A percentile compares a stretch with the other conserved stretches of the same genome.
Conservation (phyloP, 2,888 invertebrate genomes). For the Pristionchus entomophagus region DNA sequence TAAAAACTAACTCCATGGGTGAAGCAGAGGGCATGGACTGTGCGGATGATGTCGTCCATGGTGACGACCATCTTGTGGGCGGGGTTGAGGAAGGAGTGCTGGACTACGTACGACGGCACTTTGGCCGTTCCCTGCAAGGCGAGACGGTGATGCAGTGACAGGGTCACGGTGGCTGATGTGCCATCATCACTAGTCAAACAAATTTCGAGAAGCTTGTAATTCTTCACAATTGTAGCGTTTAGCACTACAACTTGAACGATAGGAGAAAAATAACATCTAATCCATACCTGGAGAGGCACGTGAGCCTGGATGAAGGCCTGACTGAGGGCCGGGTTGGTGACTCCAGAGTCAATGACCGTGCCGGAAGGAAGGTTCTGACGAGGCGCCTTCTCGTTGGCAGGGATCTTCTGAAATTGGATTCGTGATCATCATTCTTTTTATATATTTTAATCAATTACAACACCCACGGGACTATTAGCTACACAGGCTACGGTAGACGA, state of each 20-base stretch:
- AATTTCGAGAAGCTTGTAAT: too few species aligned
- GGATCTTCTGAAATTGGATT: conserved; percentile 28
- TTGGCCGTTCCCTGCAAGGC: conserved; percentile 45
- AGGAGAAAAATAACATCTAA: background rate
- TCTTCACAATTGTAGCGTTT: background rate
- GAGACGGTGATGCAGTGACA: too few species aligned
- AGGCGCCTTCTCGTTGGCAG: background rate
- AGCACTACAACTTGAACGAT: background rate
- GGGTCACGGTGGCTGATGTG: too few species aligned
- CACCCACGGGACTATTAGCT: too few species aligned
- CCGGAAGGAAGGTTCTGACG: conserved; percentile 22
- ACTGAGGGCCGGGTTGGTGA: conserved; percentile 21
- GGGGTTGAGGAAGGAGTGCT: background rate
- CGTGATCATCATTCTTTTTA: background rate
- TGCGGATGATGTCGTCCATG: background rate
- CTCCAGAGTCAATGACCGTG: background rate
- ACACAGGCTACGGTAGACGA: too few species aligned
- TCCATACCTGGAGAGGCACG: conserved; percentile 38
- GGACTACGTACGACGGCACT: background rate
- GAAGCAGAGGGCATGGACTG: background rate
- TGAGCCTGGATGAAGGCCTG: conserved; percentile 27
- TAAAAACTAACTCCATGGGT: conserved; percentile 32
- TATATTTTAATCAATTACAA: background rate
- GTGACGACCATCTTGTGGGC: background rate
- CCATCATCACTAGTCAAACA: too few species aligned